Evolutionary conservation across 2,888 invertebrate genomes (phyloP), one percentile per base, ranked within the genome.

Genomic region (Drosophila trichaetosa): DNA sequence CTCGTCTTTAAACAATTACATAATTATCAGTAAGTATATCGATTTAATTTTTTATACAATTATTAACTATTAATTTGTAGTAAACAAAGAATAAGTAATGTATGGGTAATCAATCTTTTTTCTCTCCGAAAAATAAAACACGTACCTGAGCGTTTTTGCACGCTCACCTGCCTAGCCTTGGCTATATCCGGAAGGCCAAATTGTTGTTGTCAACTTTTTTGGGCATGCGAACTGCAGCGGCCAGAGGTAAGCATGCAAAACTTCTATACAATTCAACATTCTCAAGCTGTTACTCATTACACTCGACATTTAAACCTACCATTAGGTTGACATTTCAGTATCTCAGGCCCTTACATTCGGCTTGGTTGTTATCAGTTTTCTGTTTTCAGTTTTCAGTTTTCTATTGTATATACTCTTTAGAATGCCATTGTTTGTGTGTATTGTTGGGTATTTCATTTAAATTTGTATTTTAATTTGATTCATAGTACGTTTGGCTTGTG

Each of bases 71-170:
- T 79, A 83, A 83, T 85, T 84, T 88, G 76, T 85, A 87, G 85
- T 90, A 83, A 86, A 86, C 85, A 86, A 85, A 85, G 84, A 79
- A 85, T 87, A 86, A 86, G 85, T 86, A 87, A 86, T 86, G 86
- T 92, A 91, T 91, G 91, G 91, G 90, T 93, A 93, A 94, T 95
- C 95, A 95, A 95, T 95, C 95, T 95, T 95, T 94, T 94, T 94
- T 95, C 95, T 95, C 95, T 95, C 95, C 94, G 92, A 93, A 93
- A 86, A 92, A 92, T 92, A 93, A 94, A 94, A 94, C 94, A 94
- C 94, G 94, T 94, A 94, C 94, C 92, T 92, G 92, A 92, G 92
- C 92, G 92, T 92, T 91, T 92, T 79, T 82, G 83, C 87, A 80
- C 75, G 76, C 67, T 65, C 80, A 64, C 71, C 72, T 13, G 24